These are phyloP conservation scores for Polylopha cassiicola DNA, from an alignment of 2,888 invertebrate genomes.

Conservation along the genomic window DNA sequence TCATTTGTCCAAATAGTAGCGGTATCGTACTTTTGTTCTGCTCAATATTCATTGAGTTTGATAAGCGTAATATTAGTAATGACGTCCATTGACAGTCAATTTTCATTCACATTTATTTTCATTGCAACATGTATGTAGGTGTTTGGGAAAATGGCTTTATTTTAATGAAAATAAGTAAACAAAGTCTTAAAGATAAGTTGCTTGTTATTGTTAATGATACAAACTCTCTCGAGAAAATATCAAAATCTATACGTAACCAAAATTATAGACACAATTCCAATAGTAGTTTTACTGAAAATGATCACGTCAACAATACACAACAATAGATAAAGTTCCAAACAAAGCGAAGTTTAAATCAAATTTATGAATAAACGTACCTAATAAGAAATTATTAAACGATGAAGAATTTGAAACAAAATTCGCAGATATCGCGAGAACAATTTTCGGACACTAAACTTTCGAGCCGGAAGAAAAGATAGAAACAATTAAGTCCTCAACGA, in stretches of 20 bases:
- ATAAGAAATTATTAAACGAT: too few relatives aligned
- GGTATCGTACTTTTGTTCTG: constrained; percentile 27
- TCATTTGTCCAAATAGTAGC: constrained; percentile 47
- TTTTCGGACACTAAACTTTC: constrained; percentile 22
- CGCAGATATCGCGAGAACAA: constrained; percentile 26
- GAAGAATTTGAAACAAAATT: constrained; percentile 1
- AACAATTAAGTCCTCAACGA: constrained; percentile 54
- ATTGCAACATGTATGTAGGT: constrained; percentile 2
- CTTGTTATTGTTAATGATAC: too few relatives aligned
- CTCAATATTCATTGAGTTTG: constrained; percentile 42
- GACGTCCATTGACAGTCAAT: constrained; percentile 31
- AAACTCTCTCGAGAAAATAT: too few relatives aligned
- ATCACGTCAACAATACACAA: too few relatives aligned
- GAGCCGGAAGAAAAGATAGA: constrained; percentile 37
- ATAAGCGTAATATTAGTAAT: constrained; percentile 37
- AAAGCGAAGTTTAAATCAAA: too few relatives aligned
- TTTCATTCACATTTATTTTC: constrained; percentile 13
- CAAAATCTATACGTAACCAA: too few relatives aligned
- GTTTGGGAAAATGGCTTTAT: background rate
- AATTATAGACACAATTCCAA: too few relatives aligned
- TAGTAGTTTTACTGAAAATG: too few relatives aligned
- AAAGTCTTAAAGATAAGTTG: too few relatives aligned
- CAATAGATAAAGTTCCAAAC: too few relatives aligned
- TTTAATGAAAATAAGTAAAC: too few relatives aligned
- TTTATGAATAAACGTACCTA: too few relatives aligned